phyloP scores from a whole-genome alignment of 2,113 vertebrate genomes.

The Grammomys surdaster region DNA sequence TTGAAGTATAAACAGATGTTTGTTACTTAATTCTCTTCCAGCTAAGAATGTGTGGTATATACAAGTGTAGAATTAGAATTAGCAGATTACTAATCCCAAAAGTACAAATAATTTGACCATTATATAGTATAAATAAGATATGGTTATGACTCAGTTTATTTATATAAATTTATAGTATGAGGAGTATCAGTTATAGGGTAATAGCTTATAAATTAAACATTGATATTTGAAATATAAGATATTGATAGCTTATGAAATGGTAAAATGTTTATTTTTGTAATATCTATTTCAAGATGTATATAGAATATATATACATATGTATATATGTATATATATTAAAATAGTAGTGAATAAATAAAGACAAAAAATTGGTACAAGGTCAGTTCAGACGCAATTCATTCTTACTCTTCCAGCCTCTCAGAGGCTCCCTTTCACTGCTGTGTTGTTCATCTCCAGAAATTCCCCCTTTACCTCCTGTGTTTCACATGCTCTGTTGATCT shows the following conservation, averaged over 20 bases:
- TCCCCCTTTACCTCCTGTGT: not conserved
- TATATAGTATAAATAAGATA: not conserved
- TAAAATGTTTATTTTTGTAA: not conserved
- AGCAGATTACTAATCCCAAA: not conserved
- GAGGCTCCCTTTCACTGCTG: not conserved
- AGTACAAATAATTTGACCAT: not conserved
- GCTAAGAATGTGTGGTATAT: not conserved
- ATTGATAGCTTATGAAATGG: not conserved
- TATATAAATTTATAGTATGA: not conserved
- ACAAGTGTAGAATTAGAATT: not conserved
- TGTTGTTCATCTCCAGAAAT: not conserved
- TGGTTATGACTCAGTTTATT: not conserved
- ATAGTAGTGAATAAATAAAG: not conserved
- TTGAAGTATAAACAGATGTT: not conserved
- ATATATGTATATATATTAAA: not conserved
- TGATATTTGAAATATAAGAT: not conserved
- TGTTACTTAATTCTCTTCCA: not conserved
- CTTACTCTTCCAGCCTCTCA: not conserved
- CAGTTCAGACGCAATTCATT: not conserved
- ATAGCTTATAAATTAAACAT: not conserved
- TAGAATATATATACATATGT: not conserved
- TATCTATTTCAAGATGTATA: not conserved
- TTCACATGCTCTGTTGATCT: not conserved
- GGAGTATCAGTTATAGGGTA: not conserved
- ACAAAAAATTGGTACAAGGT: not conserved